Evolutionary conservation across 2,888 invertebrate genomes (phyloP), one percentile per base, ranked within the genome.

Genomic region (Seira musarum): DNA sequence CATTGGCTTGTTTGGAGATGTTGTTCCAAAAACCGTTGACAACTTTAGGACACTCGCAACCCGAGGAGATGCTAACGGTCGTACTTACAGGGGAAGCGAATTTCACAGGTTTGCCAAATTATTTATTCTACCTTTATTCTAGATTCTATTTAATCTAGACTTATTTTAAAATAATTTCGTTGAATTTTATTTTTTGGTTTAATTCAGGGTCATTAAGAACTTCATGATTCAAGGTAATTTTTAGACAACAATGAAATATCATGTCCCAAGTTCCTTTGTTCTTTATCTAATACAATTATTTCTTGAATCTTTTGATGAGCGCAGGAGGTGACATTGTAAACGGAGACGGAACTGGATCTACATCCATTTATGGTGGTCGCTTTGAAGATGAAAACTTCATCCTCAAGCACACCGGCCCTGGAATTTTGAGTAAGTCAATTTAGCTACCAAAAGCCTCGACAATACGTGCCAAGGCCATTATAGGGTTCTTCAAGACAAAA

Each of bases 171-270:
- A n/a, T n/a, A n/a, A n/a, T n/a, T n/a, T n/a, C n/a, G n/a, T n/a
- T n/a, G n/a, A n/a, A n/a, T n/a, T n/a, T n/a, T n/a, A n/a, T n/a
- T n/a, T n/a, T n/a, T n/a, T n/a, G n/a, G n/a, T n/a, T n/a, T n/a
- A n/a, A n/a, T 60, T 0, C 68, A 91, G 96, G 87, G 94, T 97
- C 35, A 96, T 97, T 88, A 92, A 92, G 85, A 95, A 96, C 88
- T 97, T 97, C 88, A 97, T 97, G 97, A 96, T 97, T 88, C 96
- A 96, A 89, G 96, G 96, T 84, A 35, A 64, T n/a, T n/a, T n/a
- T n/a, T n/a, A n/a, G 63, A 61, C 8, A 46, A 65, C 5, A 25
- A 2, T 10, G 10, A 25, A 63, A 63, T 63, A 10, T 1, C 17
- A 15, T 15, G 60, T 35, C 40, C n/a, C 19, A 66, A 21, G 40